Base-by-base conservation (phyloP, 2,113 vertebrate species). In the Lethenteron camtschaticum region DNA sequence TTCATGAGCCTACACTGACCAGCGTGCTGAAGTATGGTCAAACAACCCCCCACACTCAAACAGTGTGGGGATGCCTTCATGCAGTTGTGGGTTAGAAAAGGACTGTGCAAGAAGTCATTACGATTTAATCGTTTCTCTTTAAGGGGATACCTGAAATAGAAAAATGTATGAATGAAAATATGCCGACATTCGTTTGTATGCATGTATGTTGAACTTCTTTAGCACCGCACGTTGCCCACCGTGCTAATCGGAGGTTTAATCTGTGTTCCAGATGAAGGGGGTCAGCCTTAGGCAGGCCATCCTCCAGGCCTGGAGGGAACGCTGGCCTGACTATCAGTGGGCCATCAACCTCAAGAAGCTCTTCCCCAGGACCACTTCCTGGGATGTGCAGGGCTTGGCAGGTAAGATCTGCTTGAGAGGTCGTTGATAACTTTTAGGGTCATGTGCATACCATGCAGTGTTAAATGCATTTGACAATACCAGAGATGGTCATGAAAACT, bases 281-380 rank as follows among this genome's bases (percentile, higher is more conserved):
- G 88, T 97, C 58, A 97, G 95, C 76, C 78, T 95, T 75, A 96
- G 92, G 73, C 91, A 95, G 81, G 90, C 92, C 74, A 89, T 97
- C 71, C 81, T 97, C 60, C 94, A 92, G 79, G 91, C 91, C 55
- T 97, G 91, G 94, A 94, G 89, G 75, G 94, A 97, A 75, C 81
- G 94, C 4, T 96, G 90, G 91, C 94, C 85, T 73, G 91, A 95
- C 75, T 94, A 89, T 59, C 92, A 95, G 8, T 97, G 91, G 91
- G 88, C 91, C 55, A 82, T 97, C 69, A 96, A 97, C 73, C 95
- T 97, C 79, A 96, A 96, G 80, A 87, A 82, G 69, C 92, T 94
- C 78, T 95, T 90, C 57, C 89, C 91, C 2, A 92, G 90, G 55
- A 91, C 90, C 76, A 84, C 88, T 18, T 89, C 89, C 12, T 96